These are phyloP conservation scores for Protonibea diacanthus DNA, from an alignment of 2,797 vertebrate genomes.

Conservation along the genomic window DNA sequence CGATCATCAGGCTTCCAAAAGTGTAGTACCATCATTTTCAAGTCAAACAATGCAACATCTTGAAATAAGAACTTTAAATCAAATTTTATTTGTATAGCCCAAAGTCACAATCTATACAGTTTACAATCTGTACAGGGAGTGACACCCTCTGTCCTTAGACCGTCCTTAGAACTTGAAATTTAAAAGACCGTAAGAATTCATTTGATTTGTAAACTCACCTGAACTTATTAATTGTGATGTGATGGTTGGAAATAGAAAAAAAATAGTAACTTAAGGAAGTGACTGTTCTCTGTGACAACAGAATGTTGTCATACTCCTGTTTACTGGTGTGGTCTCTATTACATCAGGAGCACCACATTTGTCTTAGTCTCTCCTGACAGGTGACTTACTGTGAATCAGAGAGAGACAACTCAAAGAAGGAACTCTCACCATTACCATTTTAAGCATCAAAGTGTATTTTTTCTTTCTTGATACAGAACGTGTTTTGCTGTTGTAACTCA, in stretches of 20 bases:
- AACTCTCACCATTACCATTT: constrained; percentile 11
- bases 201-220: background rate
- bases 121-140: too few relatives aligned
- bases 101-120: too few relatives aligned
- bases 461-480: constrained; percentile 2
- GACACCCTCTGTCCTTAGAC: too few relatives aligned
- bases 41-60: too few relatives aligned
- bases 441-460: background rate
- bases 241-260: background rate
- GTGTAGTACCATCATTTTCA: background rate
- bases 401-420: background rate
- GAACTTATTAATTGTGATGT: background rate
- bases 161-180: too few relatives aligned
- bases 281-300: constrained; percentile 1
- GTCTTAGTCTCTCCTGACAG: constrained; percentile 22
- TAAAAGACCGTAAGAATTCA: too few relatives aligned
- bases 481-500: constrained; percentile 24
- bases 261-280: background rate
- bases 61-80: too few relatives aligned
- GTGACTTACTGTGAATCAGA: constrained; percentile 22
- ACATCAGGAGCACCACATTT: constrained; percentile 4
- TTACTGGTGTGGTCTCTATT: constrained; percentile 14
- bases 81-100: too few relatives aligned
- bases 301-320: constrained; percentile 9
- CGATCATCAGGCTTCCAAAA: background rate